These are phyloP conservation scores for Porphyrio hochstetteri DNA, from an alignment of 2,113 vertebrate genomes.

Conservation along the genomic window DNA sequence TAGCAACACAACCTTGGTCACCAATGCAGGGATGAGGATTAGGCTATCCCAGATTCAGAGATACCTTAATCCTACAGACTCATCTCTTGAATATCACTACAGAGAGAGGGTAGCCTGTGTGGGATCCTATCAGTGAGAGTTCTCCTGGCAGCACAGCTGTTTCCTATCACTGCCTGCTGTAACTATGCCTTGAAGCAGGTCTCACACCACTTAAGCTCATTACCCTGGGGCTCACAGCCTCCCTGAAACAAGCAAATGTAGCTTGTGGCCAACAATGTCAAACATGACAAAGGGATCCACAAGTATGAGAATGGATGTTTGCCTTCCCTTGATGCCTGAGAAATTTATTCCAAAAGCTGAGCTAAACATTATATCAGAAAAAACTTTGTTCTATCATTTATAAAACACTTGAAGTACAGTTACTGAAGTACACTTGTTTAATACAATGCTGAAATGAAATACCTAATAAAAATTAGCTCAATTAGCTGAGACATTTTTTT, in stretches of 20 bases:
- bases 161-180: neutral
- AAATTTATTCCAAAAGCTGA: neutral
- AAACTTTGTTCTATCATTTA: neutral
- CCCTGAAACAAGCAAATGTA: neutral
- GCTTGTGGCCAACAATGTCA: neutral
- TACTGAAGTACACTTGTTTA: neutral
- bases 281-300: neutral
- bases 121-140: neutral
- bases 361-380: neutral
- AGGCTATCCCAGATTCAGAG: neutral
- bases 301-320: neutral
- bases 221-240: neutral
- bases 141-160: neutral
- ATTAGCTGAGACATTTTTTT: conserved; percentile 63
- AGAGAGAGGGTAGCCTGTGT: neutral
- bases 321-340: neutral
- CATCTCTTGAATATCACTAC: neutral
- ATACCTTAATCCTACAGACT: neutral
- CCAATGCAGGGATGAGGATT: neutral
- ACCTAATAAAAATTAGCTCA: conserved; percentile 43
- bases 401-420: neutral
- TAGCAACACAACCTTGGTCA: neutral
- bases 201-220: conserved; percentile 7
- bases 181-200: neutral
- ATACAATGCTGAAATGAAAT: conserved; percentile 42